Evolutionary conservation across 2,113 vertebrate genomes (phyloP).

Genomic region (Stegostoma tigrinum): DNA sequence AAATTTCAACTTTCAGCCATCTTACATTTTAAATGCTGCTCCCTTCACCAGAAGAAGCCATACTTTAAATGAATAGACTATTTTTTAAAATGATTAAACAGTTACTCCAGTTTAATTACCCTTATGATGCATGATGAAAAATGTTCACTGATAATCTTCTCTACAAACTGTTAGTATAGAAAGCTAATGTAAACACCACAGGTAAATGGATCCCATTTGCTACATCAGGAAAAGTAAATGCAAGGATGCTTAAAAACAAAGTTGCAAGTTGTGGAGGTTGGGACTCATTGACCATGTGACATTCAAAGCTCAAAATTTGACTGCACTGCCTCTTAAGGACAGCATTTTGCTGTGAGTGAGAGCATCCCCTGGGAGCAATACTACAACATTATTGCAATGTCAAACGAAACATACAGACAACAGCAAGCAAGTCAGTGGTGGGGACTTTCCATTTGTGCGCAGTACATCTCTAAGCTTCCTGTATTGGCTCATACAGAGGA

Average conservation of each 20-base stretch:
- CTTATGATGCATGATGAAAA: background rate
- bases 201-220: background rate
- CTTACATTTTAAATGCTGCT: background rate
- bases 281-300: background rate
- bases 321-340: background rate
- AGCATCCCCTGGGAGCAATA: background rate
- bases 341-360: background rate
- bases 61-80: background rate
- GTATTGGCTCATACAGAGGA: background rate
- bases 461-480: background rate
- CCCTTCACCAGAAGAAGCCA: background rate
- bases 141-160: background rate
- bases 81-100: background rate
- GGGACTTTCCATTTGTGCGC: background rate
- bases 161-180: background rate
- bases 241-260: background rate
- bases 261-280: background rate
- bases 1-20: background rate
- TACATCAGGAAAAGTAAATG: background rate
- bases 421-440: background rate
- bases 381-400: background rate
- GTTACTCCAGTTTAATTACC: background rate
- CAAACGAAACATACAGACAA: background rate
- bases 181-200: background rate
- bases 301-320: background rate